These are phyloP conservation scores for Phaethon lepturus DNA, from an alignment of 2,113 vertebrate species.

Conservation along the genomic window DNA sequence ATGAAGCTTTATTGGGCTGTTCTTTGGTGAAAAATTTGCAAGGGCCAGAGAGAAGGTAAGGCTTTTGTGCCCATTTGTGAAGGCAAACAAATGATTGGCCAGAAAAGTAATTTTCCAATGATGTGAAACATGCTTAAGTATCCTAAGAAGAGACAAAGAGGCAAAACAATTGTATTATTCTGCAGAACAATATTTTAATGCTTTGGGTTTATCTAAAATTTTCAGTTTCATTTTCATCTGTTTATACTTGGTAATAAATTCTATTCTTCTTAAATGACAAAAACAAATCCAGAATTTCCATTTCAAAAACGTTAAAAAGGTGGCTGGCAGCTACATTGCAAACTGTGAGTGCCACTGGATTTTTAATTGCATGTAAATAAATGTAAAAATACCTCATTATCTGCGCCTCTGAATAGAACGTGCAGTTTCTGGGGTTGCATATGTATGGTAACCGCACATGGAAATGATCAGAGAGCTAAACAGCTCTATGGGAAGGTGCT, in stretches of 20 bases:
- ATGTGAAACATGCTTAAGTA: neutral
- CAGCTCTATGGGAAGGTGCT: neutral
- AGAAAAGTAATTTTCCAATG: neutral
- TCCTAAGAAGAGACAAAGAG: neutral
- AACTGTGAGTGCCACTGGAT: neutral
- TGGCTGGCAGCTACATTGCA: neutral
- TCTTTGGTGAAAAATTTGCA: neutral
- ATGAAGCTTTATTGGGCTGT: neutral
- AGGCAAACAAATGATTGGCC: neutral
- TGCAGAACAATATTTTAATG: neutral
- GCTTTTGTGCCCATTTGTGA: neutral
- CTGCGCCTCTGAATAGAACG: neutral
- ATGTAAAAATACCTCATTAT: neutral
- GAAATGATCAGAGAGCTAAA: neutral
- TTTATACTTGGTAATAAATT: neutral
- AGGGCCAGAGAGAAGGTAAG: neutral
- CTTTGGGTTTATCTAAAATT: neutral
- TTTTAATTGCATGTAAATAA: neutral
- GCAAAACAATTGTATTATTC: neutral
- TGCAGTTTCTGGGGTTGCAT: neutral
- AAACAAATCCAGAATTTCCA: neutral
- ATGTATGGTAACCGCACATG: neutral
- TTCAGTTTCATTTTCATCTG: neutral
- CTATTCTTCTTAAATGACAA: neutral
- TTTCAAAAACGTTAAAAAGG: neutral